These are phyloP conservation scores for Chalcis sispes DNA, from an alignment of 2,888 invertebrate species.

Conservation along the genomic window DNA sequence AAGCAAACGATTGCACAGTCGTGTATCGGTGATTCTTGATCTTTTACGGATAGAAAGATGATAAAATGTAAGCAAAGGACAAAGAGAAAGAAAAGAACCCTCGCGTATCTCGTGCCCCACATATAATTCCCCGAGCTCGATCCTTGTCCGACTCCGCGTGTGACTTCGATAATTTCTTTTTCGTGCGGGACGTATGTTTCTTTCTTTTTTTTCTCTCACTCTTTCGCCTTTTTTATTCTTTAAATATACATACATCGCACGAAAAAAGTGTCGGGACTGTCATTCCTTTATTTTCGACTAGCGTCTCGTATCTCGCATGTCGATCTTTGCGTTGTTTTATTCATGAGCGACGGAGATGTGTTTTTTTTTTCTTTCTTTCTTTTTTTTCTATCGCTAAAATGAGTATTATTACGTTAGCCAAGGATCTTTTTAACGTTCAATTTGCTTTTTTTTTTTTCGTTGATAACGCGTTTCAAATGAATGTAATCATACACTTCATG, in stretches of 20 bases:
- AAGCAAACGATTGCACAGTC: not conserved
- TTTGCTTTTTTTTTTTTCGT: conserved; percentile 9
- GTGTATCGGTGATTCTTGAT: conserved; percentile 16
- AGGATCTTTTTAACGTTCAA: conserved; percentile 29
- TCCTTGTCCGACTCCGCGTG: conserved; percentile 23
- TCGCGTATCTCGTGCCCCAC: not conserved
- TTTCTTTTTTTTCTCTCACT: not conserved
- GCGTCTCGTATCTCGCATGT: conserved; percentile 21
- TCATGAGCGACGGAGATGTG: conserved; percentile 41
- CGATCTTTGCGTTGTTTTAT: conserved; percentile 32
- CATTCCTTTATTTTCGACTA: not conserved
- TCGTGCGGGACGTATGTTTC: conserved; percentile 20
- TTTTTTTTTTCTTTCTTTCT: no score
- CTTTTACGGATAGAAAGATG: no score
- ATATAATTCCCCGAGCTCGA: conserved; percentile 33
- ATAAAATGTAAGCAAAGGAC: not conserved
- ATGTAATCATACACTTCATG: not conserved
- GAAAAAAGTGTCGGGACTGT: conserved; percentile 2
- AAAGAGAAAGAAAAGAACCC: conserved; percentile 18
- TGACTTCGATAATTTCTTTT: conserved; percentile 37
- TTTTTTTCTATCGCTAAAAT: conserved; percentile 35
- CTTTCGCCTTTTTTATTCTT: conserved; percentile 14
- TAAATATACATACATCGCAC: conserved; percentile 14
- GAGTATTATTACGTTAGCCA: conserved; percentile 34
- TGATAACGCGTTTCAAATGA: not conserved